Base-by-base conservation (phyloP, 1,140 invertebrate genomes). In the Caerostris extrusa region DNA sequence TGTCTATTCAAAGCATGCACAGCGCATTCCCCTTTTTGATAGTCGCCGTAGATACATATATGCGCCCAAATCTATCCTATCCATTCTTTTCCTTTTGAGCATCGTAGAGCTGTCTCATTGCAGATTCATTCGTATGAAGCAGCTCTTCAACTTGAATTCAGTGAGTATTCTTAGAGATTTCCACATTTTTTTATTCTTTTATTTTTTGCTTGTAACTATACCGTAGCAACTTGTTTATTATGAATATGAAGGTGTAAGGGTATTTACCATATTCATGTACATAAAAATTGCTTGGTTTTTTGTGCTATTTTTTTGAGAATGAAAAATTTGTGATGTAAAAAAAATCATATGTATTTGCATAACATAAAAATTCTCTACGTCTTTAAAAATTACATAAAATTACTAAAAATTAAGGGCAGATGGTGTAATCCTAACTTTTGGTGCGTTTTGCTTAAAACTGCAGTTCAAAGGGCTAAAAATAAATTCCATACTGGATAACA, bases 1-100 rank as follows among this genome's bases (percentile, higher is more conserved):
- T 85, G n/a, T 34, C 55, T 34, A 85, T 85, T 85, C 82, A 85
- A 57, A 85, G 57, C 82, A 85, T 85, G 82, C 57, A 12, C 82
- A 55, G 12, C 8, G n/a, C 56, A 57, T 85, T 57, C 14, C 19
- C 34, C 34, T 34, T 34, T 58, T 56, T 17, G 14, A 53, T 57
- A 34, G 57, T 19, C 55, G 82, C 19, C 7, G 82, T 17, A 8
- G 50, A 34, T 77, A 77, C 50, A 64, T 64, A 53, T 77, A 77
- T 77, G 34, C 34, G 34, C 34, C 8, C 71, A 10, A 56, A 58
- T 85, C 82, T 85, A 85, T 57, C 82, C n/a, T 34, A 34, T 34
- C 53, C 8, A 57, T 57, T 10, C 56, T 10, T 83, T 58, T 34
- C 34, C 55, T 55, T 85, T 85, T 34, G 71, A 85, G 10, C 57